A percentile compares a stretch with the other conserved stretches of the same genome.
Conservation (phyloP, 2,797 vertebrate species). For the Acropternis orthonyx region DNA sequence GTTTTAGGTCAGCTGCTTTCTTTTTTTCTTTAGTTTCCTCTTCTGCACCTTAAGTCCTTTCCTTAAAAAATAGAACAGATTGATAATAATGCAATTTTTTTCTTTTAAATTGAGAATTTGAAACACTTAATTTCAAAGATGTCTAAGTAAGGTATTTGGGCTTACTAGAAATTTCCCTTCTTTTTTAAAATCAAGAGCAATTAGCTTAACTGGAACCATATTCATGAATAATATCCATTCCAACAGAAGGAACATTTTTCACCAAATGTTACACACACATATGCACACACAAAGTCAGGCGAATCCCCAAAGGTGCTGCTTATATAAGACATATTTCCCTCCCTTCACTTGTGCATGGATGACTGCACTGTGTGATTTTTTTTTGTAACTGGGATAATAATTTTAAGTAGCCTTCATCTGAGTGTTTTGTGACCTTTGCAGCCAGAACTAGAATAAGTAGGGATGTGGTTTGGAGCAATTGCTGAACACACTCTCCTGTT, state of each 20-base stretch:
- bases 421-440: background rate
- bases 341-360: background rate
- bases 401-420: background rate
- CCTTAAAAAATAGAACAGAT: background rate
- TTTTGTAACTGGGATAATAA: background rate
- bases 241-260: background rate
- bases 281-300: background rate
- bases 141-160: background rate
- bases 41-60: background rate
- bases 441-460: background rate
- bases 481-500: background rate
- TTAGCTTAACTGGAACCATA: background rate
- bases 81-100: background rate
- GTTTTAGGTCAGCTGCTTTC: background rate
- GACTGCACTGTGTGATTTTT: background rate
- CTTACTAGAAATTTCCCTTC: background rate
- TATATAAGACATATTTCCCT: background rate
- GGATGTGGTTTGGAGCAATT: background rate
- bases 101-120: background rate
- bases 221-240: background rate
- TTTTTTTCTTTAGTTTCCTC: background rate
- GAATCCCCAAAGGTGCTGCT: background rate
- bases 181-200: background rate
- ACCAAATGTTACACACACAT: background rate
- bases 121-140: background rate